Base-by-base conservation (phyloP, 2,797 vertebrate genomes). In the Ceyx erithaca region DNA sequence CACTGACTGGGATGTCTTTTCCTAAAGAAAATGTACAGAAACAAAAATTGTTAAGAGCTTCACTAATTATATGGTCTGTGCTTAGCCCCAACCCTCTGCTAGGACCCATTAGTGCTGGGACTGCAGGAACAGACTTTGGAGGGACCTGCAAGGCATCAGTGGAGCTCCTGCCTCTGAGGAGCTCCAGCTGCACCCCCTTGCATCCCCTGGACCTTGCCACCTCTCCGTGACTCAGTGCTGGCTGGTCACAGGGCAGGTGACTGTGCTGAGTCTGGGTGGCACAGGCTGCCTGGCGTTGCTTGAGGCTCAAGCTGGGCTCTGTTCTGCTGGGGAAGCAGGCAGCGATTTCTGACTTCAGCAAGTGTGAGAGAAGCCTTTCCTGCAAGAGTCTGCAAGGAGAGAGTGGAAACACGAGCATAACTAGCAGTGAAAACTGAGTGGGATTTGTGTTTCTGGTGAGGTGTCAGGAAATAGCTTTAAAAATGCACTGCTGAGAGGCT, bases 361-460 rank as follows among this genome's bases (percentile, higher is more conserved):
- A 88, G 94, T 86, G 90, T 58, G 86, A 93, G 94, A 93, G 90
- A 94, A 96, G 86, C 80, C 89, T 94, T 92, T 91, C 90, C 90
- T 93, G 75, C 45, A 62, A 73, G 91, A 92, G 93, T 67, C 92
- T 94, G 90, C 2, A 49, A 85, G 87, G 82, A 72, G 89, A 93
- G 91, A 90, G 35, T 94, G 92, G 91, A 93, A 95, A 93, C 87
- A 78, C 4, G 94, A 95, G 79, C 85, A 93, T 28, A 91, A 69
- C 86, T 78, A 90, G 88, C 91, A 94, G 90, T 3, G 69, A 94
- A 96, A 96, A 95, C 84, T 93, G 93, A 96, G 94, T 94, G 92
- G 95, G 92, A 96, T 94, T 78, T 94, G 86, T 92, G 93, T 94
- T 96, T 92, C 91, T 96, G 88, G 93, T 96, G 90, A 94, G 86